phyloP scores from a whole-genome alignment of 2,888 invertebrate species.

The Agrotis exclamationis region DNA sequence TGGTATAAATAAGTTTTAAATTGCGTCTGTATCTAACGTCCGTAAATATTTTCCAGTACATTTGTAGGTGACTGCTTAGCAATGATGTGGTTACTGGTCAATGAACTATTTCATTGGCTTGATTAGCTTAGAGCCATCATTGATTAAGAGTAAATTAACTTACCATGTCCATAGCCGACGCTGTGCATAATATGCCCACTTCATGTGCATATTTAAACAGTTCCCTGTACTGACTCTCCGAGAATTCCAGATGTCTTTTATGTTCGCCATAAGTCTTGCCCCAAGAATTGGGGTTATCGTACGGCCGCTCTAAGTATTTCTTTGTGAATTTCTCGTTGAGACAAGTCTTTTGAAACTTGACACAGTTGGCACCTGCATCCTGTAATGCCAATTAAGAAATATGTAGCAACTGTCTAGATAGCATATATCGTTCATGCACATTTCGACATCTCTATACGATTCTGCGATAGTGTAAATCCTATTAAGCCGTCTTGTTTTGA shows the following conservation, averaged over 20 bases:
- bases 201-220: constrained; percentile 92
- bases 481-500: constrained; percentile 53
- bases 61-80: constrained; percentile 1
- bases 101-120: constrained; percentile 31
- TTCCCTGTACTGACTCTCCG: constrained; percentile 92
- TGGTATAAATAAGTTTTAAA: constrained; percentile 8
- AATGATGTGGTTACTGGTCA: constrained; percentile 24
- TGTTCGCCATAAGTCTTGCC: constrained; percentile 96
- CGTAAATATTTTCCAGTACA: constrained; percentile 4
- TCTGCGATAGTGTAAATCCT: constrained; percentile 12
- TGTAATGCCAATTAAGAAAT: constrained; percentile 76
- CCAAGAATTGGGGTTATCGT: constrained; percentile 93
- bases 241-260: constrained; percentile 94
- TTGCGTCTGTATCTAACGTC: not conserved
- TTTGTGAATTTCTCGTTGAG: constrained; percentile 94
- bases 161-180: constrained; percentile 96
- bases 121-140: constrained; percentile 6
- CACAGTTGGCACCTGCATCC: constrained; percentile 95
- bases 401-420: constrained; percentile 26
- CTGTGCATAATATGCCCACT: constrained; percentile 93
- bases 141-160: constrained; percentile 52
- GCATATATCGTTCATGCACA: not conserved
- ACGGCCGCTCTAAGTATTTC: constrained; percentile 92
- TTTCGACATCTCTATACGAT: constrained; percentile 14
- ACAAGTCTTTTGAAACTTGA: constrained; percentile 96